Evolutionary conservation across 1,140 invertebrate species (phyloP).

Genomic region (Drosophila insularis): DNA sequence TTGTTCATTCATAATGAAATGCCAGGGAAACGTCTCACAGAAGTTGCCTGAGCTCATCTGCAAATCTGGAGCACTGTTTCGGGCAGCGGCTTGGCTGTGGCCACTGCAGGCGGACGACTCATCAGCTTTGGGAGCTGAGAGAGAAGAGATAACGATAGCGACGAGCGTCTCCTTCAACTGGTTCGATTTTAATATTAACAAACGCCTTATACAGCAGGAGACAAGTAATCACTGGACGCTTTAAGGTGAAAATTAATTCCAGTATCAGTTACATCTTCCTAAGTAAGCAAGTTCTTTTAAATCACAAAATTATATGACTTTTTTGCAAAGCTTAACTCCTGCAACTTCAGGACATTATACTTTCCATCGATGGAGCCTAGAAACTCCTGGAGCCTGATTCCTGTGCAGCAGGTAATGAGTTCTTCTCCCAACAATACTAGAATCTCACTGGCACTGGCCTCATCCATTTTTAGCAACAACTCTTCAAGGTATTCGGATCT

Average conservation of each 20-base stretch:
- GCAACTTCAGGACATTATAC: conserved; percentile 91
- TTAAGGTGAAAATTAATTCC: conserved; percentile 90
- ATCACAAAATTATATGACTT: neutral
- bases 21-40: conserved; percentile 96
- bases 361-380: conserved; percentile 94
- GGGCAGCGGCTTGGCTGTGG: conserved; percentile 31
- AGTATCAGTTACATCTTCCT: conserved; percentile 86
- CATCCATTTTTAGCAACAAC: conserved; percentile 80
- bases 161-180: conserved; percentile 73
- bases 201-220: conserved; percentile 89
- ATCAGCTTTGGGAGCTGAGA: conserved; percentile 52
- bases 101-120: conserved; percentile 24
- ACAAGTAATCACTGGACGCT: conserved; percentile 89
- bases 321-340: conserved; percentile 79
- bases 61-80: conserved; percentile 85
- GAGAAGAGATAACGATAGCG: conserved; percentile 82
- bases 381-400: conserved; percentile 89
- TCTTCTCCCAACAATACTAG: conserved; percentile 86
- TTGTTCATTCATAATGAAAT: conserved; percentile 92
- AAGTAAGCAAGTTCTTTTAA: neutral
- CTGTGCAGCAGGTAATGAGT: conserved; percentile 85
- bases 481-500: conserved; percentile 71
- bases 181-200: conserved; percentile 86
- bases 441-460: conserved; percentile 83
- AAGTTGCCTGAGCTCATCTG: conserved; percentile 91